These are phyloP conservation scores for Brachyopa scutellaris DNA, from an alignment of 2,888 invertebrate genomes.

Conservation along the genomic window DNA sequence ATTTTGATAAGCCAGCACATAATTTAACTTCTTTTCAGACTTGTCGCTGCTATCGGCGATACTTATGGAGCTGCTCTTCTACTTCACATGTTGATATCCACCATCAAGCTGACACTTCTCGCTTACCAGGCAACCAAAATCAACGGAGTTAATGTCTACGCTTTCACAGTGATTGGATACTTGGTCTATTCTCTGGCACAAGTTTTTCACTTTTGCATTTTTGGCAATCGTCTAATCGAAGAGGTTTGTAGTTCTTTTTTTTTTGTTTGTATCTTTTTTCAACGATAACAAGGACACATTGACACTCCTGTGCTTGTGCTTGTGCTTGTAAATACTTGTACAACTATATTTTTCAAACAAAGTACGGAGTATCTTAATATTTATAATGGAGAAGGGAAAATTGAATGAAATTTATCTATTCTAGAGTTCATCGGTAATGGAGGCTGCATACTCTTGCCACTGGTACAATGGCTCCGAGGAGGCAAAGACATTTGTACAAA, in stretches of 20 bases:
- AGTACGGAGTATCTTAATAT: background rate
- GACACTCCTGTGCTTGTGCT: too few relatives aligned
- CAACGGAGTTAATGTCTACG: constrained; percentile 89
- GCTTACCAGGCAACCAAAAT: constrained; percentile 95
- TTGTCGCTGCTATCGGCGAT: constrained; percentile 91
- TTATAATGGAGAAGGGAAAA: background rate
- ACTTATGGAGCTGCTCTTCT: constrained; percentile 92
- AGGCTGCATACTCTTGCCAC: constrained; percentile 94
- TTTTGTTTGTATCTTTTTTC: background rate
- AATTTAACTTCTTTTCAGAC: constrained; percentile 83
- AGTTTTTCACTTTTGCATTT: constrained; percentile 93
- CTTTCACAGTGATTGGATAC: constrained; percentile 90
- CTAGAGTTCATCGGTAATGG: constrained; percentile 96
- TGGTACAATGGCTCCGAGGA: constrained; percentile 96
- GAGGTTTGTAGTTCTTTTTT: constrained; percentile 89
- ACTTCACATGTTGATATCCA: constrained; percentile 92
- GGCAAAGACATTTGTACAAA: constrained; percentile 94
- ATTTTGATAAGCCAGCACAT: background rate
- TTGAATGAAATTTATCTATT: constrained; percentile 54
- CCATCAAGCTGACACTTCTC: constrained; percentile 90
- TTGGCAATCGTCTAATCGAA: constrained; percentile 92
- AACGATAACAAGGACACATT: background rate
- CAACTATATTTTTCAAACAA: too few relatives aligned
- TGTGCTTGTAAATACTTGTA: too few relatives aligned
- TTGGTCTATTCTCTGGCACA: constrained; percentile 90